A percentile compares a stretch with the other conserved stretches of the same genome.
phyloP scores from a whole-genome alignment of 1,140 invertebrate genomes.

The Lepidurus arcticus region DNA sequence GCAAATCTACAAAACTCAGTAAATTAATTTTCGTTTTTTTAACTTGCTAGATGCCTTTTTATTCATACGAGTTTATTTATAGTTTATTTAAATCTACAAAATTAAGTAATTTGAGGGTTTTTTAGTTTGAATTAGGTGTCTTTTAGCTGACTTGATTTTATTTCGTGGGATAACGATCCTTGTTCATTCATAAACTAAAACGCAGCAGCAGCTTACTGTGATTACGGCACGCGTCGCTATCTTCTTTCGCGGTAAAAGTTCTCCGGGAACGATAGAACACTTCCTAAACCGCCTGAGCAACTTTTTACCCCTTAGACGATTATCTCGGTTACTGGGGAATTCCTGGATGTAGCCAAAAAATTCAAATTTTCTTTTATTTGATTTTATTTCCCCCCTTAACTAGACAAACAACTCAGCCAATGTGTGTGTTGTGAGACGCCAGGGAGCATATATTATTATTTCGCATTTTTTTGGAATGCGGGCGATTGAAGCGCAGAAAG shows the following conservation, averaged over 20 bases:
- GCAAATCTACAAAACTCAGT: too few species aligned
- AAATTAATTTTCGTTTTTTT: too few species aligned
- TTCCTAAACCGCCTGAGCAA: neutral
- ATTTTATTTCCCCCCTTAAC: neutral
- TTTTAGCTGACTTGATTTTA: neutral
- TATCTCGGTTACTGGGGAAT: too few species aligned
- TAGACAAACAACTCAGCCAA: too few species aligned
- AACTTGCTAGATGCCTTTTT: too few species aligned
- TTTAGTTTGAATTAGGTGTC: neutral
- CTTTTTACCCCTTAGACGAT: neutral
- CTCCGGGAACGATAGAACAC: neutral
- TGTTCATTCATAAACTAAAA: neutral
- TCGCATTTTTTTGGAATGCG: too few species aligned
- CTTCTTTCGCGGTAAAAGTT: neutral
- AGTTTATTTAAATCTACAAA: too few species aligned
- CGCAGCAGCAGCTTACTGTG: neutral
- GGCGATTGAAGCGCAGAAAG: neutral
- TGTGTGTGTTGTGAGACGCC: too few species aligned
- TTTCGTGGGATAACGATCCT: neutral
- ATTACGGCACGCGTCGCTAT: neutral
- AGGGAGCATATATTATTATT: too few species aligned
- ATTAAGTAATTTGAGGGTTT: neutral
- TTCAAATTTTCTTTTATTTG: too few species aligned
- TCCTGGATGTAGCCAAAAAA: too few species aligned
- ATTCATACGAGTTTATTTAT: too few species aligned